A percentile compares a stretch with the other conserved stretches of the same genome.
phyloP scores from a whole-genome alignment of 2,888 invertebrate species.

The Ischnus inquisitorius region DNA sequence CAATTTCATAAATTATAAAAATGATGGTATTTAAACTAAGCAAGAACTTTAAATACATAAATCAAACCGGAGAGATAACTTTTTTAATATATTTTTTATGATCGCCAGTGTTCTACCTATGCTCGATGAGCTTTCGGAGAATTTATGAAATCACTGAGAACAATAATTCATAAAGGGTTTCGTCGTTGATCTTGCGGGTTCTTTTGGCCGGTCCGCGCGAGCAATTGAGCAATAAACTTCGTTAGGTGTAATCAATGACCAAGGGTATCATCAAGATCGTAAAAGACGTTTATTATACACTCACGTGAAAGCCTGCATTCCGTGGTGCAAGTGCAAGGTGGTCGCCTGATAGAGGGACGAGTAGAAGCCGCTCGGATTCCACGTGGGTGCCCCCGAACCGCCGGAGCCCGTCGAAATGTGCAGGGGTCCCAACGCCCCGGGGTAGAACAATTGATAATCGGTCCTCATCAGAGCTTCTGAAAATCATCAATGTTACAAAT shows the following conservation, averaged over 20 bases:
- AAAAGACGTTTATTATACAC: slow-evolving; percentile 70
- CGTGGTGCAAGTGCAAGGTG: slow-evolving; percentile 81
- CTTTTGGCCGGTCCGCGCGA: neutral
- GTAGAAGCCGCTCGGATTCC: slow-evolving; percentile 83
- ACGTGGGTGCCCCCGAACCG: slow-evolving; percentile 78
- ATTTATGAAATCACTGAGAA: neutral
- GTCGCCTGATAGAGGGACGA: slow-evolving; percentile 84
- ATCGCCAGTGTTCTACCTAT: no score
- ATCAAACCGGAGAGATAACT: no score
- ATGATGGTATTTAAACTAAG: no score
- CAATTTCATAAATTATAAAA: no score
- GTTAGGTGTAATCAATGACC: slow-evolving; percentile 51
- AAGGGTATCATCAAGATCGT: slow-evolving; percentile 54
- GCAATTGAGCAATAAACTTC: slow-evolving; percentile 61
- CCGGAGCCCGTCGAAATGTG: slow-evolving; percentile 81
- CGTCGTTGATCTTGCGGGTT: slow-evolving; percentile 15
- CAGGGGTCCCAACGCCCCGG: slow-evolving; percentile 82
- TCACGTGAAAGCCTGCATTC: slow-evolving; percentile 82
- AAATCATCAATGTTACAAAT: slow-evolving; percentile 8
- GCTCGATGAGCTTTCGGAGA: neutral
- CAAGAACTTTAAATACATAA: no score
- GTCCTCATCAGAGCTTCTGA: slow-evolving; percentile 83
- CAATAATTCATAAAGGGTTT: slow-evolving; percentile 35
- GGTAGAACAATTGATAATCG: slow-evolving; percentile 84
- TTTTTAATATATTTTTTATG: no score